phyloP scores from a whole-genome alignment of 2,888 invertebrate genomes.

The Cotesia congregata region DNA sequence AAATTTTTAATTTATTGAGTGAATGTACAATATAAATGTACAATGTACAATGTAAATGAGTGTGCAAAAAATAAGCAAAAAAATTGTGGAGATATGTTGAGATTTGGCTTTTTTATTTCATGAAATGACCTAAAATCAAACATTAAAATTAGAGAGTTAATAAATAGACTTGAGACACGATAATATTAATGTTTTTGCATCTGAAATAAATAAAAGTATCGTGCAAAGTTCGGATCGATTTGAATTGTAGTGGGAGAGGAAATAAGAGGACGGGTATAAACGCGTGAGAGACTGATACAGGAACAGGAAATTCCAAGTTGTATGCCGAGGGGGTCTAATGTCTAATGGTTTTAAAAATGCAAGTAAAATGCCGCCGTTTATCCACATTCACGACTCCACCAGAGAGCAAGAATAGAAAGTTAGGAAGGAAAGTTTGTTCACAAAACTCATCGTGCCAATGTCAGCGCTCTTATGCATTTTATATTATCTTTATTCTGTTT shows the following conservation, averaged over 20 bases:
- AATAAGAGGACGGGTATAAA: constrained; percentile 15
- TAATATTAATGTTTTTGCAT: not conserved
- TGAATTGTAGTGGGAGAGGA: constrained; percentile 1
- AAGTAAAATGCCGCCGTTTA: constrained; percentile 9
- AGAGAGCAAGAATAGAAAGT: constrained; percentile 49
- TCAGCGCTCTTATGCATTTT: constrained; percentile 14
- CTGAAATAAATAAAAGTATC: not conserved
- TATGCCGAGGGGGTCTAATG: constrained; percentile 27
- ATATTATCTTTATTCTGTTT: not conserved
- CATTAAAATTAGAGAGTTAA: no score
- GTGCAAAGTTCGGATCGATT: constrained; percentile 8
- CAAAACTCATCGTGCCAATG: constrained; percentile 45
- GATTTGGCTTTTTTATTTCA: no score
- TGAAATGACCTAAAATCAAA: no score
- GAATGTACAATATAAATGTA: no score
- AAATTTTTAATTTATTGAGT: no score
- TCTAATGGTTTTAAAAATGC: constrained; percentile 22
- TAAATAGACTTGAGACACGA: no score
- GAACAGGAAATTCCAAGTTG: constrained; percentile 34
- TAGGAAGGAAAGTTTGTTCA: constrained; percentile 51
- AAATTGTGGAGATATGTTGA: no score
- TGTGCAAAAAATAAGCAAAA: no score
- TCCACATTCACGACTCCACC: constrained; percentile 1
- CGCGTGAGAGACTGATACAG: constrained; percentile 27
- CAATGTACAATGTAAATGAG: no score